A percentile compares a stretch with the other conserved stretches of the same genome.
Evolutionary conservation across 2,113 vertebrate species (phyloP).

Genomic region (Daboia siamensis): DNA sequence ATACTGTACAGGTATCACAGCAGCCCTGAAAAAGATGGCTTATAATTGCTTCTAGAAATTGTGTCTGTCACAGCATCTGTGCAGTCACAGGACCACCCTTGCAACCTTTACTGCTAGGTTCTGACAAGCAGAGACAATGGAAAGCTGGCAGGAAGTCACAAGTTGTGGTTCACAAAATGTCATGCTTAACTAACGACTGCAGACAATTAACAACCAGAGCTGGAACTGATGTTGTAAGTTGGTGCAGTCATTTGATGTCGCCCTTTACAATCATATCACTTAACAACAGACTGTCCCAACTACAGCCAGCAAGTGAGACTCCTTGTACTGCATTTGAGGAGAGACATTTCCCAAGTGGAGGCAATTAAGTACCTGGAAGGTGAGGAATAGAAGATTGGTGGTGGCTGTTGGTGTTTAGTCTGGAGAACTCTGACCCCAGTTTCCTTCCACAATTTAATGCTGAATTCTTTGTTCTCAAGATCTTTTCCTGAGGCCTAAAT

Average conservation of each 20-base stretch:
- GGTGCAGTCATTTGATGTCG: no score
- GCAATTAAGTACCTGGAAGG: not conserved
- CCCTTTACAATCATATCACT: not conserved
- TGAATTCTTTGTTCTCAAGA: not conserved
- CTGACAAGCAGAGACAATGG: not conserved
- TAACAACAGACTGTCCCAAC: not conserved
- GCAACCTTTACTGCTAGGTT: not conserved
- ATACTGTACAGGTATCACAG: not conserved
- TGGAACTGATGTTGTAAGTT: no score
- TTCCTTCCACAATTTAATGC: not conserved
- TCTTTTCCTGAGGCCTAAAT: not conserved
- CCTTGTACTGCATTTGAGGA: not conserved
- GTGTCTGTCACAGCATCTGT: not conserved
- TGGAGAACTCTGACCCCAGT: not conserved
- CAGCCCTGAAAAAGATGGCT: not conserved
- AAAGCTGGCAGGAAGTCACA: not conserved
- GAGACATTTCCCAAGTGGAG: not conserved
- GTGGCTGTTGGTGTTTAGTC: not conserved
- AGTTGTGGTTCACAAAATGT: no score
- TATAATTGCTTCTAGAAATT: not conserved
- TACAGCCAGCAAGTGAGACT: not conserved
- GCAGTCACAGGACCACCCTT: not conserved
- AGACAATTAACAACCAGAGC: not conserved
- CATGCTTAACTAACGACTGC: not conserved
- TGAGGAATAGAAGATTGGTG: not conserved